Conservation (phyloP, 64 coral and sea anemone species). For the Hydrozoanthus tunicans region DNA sequence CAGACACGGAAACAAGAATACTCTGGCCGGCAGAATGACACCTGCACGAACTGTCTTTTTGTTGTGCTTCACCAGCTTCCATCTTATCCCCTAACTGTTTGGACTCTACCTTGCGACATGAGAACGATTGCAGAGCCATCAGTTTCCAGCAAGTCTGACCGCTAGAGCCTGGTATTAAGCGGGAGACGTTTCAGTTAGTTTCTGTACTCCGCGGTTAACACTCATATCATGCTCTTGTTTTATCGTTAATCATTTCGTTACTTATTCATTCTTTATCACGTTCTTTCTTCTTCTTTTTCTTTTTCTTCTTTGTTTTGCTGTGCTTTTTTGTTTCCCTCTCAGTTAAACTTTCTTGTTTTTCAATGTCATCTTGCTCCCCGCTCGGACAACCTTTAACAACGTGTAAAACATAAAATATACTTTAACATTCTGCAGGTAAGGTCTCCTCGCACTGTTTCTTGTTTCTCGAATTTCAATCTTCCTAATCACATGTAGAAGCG, state of each 20-base stretch:
- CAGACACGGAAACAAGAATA: too few species aligned
- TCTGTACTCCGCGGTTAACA: neutral
- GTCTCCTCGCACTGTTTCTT: too few species aligned
- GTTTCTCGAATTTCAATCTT: too few species aligned
- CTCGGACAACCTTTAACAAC: slow-evolving; percentile 1
- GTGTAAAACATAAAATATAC: neutral
- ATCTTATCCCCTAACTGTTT: too few species aligned
- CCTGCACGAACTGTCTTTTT: neutral
- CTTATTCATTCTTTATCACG: slow-evolving; percentile 23
- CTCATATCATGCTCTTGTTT: slow-evolving; percentile 29
- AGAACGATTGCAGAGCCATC: too few species aligned
- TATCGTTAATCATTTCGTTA: slow-evolving; percentile 2
- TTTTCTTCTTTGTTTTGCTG: slow-evolving; percentile 49
- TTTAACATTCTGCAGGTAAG: neutral
- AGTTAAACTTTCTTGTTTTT: neutral
- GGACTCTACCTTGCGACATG: too few species aligned
- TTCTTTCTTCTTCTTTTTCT: slow-evolving; percentile 50
- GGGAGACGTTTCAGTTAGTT: neutral
- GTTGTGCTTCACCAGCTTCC: neutral
- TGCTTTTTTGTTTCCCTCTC: neutral
- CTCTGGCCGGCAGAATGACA: neutral
- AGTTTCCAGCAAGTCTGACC: too few species aligned
- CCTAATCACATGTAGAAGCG: too few species aligned
- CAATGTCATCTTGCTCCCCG: neutral
- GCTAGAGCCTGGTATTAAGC: too few species aligned